Evolutionary conservation across 2,888 invertebrate species (phyloP), one percentile per base, ranked within the genome.

Genomic region (Ptycholaimellus sp.): DNA sequence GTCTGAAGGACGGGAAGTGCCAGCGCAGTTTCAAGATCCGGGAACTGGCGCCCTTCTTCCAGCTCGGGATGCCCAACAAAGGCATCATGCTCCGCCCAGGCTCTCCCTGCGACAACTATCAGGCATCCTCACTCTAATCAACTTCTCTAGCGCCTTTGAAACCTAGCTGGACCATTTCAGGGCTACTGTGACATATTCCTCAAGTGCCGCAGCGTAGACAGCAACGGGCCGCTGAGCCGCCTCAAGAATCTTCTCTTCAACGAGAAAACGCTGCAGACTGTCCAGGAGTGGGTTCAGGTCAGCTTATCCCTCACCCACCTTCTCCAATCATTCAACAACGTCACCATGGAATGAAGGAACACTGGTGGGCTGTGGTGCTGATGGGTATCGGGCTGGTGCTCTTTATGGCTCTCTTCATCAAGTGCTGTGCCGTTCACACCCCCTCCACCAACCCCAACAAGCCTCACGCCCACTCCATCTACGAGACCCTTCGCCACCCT

Each of bases 101-200:
- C 18, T 83, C 90, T 34, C 93, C 96, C 0, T 96, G 96, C 62
- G 87, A 96, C 63, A 87, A 96, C 64, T 96, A 85, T 68, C n/a
- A n/a, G n/a, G n/a, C n/a, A n/a, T n/a, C n/a, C n/a, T n/a, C n/a
- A n/a, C n/a, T n/a, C n/a, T n/a, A n/a, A n/a, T n/a, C n/a, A n/a
- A n/a, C n/a, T n/a, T n/a, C n/a, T n/a, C n/a, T n/a, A n/a, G n/a
- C n/a, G n/a, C n/a, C n/a, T n/a, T n/a, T n/a, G n/a, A n/a, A n/a
- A n/a, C n/a, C n/a, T n/a, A n/a, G n/a, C 7, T 13, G 11, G 9
- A 13, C 13, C 11, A 16, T n/a, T n/a, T n/a, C n/a, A n/a, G n/a
- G n/a, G n/a, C 36, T 99, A 96, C 64, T 96, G 96, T 67, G 96
- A 99, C 67, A 93, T 96, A 45, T 96, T 99, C 67, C 73, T 83